Conservation (phyloP, 2,888 invertebrate genomes). For the Polydrusus pterygomalis region DNA sequence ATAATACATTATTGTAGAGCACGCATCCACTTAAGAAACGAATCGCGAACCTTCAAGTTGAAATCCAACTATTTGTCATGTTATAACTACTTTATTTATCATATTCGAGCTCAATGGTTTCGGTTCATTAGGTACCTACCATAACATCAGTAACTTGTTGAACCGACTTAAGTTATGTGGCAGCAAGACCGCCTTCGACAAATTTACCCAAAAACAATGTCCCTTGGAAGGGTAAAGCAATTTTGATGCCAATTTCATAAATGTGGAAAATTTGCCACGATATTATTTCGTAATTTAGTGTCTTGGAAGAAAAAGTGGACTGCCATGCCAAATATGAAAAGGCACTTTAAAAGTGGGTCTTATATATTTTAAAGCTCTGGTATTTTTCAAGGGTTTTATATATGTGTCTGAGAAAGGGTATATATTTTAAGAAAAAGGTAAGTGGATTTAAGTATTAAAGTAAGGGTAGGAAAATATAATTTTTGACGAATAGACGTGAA, state of each 20-base stretch:
- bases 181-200: slow-evolving; percentile 34
- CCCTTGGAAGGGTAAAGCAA: slow-evolving; percentile 39
- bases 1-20: too few species aligned
- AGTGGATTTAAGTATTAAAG: slow-evolving; percentile 7
- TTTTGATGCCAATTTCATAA: slow-evolving; percentile 51
- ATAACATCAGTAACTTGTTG: slow-evolving; percentile 31
- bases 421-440: slow-evolving; percentile 21
- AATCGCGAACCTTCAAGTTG: too few species aligned
- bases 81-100: too few species aligned
- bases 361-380: slow-evolving; percentile 37
- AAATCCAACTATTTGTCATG: too few species aligned
- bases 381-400: slow-evolving; percentile 17
- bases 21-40: too few species aligned
- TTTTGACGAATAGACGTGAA: not conserved
- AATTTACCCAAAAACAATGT: slow-evolving; percentile 42
- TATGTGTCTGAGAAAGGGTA: slow-evolving; percentile 11
- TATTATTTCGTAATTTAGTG: slow-evolving; percentile 49
- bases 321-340: slow-evolving; percentile 50
- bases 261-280: slow-evolving; percentile 52
- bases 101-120: too few species aligned
- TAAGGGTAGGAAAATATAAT: slow-evolving; percentile 6
- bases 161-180: slow-evolving; percentile 10
- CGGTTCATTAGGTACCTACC: too few species aligned
- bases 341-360: slow-evolving; percentile 42
- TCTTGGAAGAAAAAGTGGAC: slow-evolving; percentile 47